These are phyloP conservation scores for Cartodere bifasciata DNA, from an alignment of 2,888 invertebrate species.

Conservation along the genomic window DNA sequence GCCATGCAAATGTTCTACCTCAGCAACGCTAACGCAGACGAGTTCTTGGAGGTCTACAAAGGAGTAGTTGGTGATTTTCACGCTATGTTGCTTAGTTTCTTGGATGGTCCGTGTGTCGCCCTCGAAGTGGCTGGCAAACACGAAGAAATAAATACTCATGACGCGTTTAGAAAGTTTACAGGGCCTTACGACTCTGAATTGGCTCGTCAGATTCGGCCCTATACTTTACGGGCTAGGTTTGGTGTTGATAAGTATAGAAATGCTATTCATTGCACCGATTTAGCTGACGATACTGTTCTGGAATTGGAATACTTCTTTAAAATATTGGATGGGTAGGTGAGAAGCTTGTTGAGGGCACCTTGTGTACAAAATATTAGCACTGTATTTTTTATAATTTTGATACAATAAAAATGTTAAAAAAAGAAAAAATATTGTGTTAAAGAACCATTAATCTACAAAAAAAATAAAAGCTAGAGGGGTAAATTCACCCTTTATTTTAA, in stretches of 20 bases:
- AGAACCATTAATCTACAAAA: no score
- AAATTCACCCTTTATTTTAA: no score
- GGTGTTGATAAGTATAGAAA: constrained; percentile 75
- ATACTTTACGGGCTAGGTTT: constrained; percentile 71
- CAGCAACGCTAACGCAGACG: constrained; percentile 72
- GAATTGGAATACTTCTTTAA: constrained; percentile 78
- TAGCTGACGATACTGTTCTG: constrained; percentile 72
- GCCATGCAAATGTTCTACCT: constrained; percentile 70
- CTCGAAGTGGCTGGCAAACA: constrained; percentile 64
- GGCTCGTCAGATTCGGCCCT: constrained; percentile 69
- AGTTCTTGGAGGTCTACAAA: constrained; percentile 88
- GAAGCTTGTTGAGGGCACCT: no score
- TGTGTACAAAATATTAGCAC: no score
- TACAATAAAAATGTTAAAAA: no score
- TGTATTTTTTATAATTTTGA: no score
- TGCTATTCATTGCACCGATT: constrained; percentile 87
- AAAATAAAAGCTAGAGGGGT: no score
- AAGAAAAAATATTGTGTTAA: no score
- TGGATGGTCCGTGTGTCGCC: constrained; percentile 75
- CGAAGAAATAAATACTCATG: constrained; percentile 42
- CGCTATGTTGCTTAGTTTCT: constrained; percentile 73
- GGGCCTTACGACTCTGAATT: constrained; percentile 90
- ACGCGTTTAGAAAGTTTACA: constrained; percentile 68
- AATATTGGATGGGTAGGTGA: constrained; percentile 45
- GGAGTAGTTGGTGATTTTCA: constrained; percentile 66